Base-by-base conservation (phyloP, 1,140 invertebrate species). In the Brachionus sp. region DNA sequence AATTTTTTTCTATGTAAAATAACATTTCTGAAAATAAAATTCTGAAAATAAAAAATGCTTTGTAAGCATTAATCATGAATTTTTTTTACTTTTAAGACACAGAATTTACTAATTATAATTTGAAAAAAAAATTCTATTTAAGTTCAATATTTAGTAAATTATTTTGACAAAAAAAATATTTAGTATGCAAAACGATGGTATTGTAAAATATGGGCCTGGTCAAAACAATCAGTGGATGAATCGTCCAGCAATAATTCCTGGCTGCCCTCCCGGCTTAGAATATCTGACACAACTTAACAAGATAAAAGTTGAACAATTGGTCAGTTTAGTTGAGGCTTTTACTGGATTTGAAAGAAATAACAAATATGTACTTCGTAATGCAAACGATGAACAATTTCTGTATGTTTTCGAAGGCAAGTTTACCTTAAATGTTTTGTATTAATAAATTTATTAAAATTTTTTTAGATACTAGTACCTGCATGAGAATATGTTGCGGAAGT, bases 251-350 rank as follows among this genome's bases (percentile, higher is more conserved):
- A n/a, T 91, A 85, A 85, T 87, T 66, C 92, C 91, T 88, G 94
- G 92, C 87, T 95, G 93, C 90, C 95, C 93, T 77, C 93, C 92
- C 86, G 95, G 95, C 84, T 93, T 97, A 91, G 95, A 95, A 91
- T 97, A 95, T 91, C 92, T 97, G 90, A 93, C 93, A 87, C 92
- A 91, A 91, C 92, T 96, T 91, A 94, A 97, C 89, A 92, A 94
- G 85, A 90, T 97, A 50, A 90, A 95, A 82, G 91, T 97, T 62
- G 93, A 95, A 86, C 95, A 96, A 88, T 94, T 95, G 89, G 91
- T 94, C 6, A 94, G 96, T 87, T 85, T 94, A 5, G 85, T 95
- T 25, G 94, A 96, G 92, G 93, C 92, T n/a, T 92, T 94, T 84
- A 92, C 92, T 84, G 93, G 94, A 13, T 95, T 93, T 89, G 94